phyloP scores from a whole-genome alignment of 1,140 invertebrate species.

The Phymastichus coffea region DNA sequence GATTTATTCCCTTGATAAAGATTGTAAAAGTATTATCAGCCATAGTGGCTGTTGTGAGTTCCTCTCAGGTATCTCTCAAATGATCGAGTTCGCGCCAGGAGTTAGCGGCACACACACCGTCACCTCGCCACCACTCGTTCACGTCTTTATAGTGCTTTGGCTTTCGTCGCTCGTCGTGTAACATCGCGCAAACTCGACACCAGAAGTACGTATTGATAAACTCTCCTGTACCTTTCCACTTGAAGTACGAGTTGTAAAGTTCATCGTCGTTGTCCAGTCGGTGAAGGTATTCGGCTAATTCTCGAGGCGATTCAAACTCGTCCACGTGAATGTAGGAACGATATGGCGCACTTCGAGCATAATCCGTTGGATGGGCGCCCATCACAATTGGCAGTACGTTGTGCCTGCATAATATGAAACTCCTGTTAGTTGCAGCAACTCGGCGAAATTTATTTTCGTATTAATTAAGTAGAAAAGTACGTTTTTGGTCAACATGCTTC shows the following conservation, averaged over 20 bases:
- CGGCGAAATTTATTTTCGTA: not conserved
- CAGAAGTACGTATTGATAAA: slow-evolving; percentile 95
- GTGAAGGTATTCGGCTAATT: slow-evolving; percentile 83
- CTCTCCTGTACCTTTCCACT: slow-evolving; percentile 86
- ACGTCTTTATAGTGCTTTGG: slow-evolving; percentile 75
- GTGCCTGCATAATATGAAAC: too few relatives aligned
- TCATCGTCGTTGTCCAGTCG: slow-evolving; percentile 81
- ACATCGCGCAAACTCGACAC: slow-evolving; percentile 89
- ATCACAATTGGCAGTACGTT: slow-evolving; percentile 92
- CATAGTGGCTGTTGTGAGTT: too few relatives aligned
- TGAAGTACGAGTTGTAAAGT: slow-evolving; percentile 91
- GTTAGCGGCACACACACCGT: slow-evolving; percentile 67
- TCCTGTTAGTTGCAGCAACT: not conserved
- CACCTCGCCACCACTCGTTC: slow-evolving; percentile 84
- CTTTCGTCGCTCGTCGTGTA: slow-evolving; percentile 70
- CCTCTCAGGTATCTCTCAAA: slow-evolving; percentile 30
- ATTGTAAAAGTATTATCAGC: too few relatives aligned
- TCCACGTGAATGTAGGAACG: slow-evolving; percentile 92
- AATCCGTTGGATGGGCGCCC: slow-evolving; percentile 90
- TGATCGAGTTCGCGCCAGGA: slow-evolving; percentile 65
- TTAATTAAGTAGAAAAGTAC: too few relatives aligned
- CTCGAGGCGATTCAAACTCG: slow-evolving; percentile 83
- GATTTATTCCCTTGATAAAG: too few relatives aligned
- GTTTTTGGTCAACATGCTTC: too few relatives aligned
- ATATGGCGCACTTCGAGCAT: slow-evolving; percentile 81